A percentile compares a stretch with the other conserved stretches of the same genome.
These are phyloP conservation scores for Cotesia vestalis DNA, from an alignment of 1,140 invertebrate species.

Conservation along the genomic window DNA sequence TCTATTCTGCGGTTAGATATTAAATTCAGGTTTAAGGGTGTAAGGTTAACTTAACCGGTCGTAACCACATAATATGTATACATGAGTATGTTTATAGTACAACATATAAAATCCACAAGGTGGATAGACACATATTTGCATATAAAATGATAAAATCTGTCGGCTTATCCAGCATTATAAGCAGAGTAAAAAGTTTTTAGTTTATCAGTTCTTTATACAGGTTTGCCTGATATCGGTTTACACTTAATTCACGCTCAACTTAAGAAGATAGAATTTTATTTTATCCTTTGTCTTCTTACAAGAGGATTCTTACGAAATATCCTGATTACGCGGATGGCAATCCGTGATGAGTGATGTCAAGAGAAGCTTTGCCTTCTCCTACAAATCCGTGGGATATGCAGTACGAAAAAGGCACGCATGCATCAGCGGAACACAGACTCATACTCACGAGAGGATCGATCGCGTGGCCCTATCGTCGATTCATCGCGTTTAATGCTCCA, in stretches of 20 bases:
- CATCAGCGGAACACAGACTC: conserved; percentile 7
- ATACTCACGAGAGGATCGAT: conserved; percentile 26
- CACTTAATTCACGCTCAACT: too few relatives aligned
- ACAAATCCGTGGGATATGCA: too few relatives aligned
- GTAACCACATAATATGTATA: conserved; percentile 5
- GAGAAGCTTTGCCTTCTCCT: too few relatives aligned
- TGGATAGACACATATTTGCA: conserved; percentile 45
- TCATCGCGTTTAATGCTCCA: conserved; percentile 36
- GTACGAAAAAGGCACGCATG: too few relatives aligned
- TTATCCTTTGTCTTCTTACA: too few relatives aligned
- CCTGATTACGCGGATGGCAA: not conserved
- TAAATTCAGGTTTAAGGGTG: conserved; percentile 48
- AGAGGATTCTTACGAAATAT: too few relatives aligned
- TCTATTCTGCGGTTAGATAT: conserved; percentile 19
- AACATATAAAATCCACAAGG: conserved; percentile 37
- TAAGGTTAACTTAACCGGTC: conserved; percentile 52
- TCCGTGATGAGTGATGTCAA: conserved; percentile 8
- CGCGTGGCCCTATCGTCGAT: conserved; percentile 21
- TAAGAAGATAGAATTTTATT: too few relatives aligned
- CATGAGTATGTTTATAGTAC: too few relatives aligned
- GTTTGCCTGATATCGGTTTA: too few relatives aligned
- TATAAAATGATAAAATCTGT: conserved; percentile 44
- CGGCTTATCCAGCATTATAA: too few relatives aligned
- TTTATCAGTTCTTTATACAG: too few relatives aligned
- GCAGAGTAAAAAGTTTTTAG: too few relatives aligned